Evolutionary conservation across 2,797 vertebrate species (phyloP).

Genomic region (Tauraco hartlaubi): DNA sequence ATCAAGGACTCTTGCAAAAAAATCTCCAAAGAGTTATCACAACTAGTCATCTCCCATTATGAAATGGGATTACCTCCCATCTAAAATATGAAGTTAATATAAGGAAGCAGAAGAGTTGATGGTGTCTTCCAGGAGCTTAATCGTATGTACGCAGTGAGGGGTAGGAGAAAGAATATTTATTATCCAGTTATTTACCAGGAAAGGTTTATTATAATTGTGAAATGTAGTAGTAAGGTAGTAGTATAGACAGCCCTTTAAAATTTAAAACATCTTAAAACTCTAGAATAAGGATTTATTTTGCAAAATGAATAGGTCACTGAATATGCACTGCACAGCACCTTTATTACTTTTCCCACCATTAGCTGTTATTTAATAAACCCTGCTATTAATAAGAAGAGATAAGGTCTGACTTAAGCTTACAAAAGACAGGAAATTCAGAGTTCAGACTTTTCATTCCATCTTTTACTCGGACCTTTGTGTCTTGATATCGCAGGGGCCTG

Average conservation of each 20-base stretch:
- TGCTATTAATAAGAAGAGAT: background rate
- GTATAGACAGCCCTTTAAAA: background rate
- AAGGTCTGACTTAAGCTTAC: conserved; percentile 12
- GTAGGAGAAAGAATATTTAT: background rate
- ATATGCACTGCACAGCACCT: background rate
- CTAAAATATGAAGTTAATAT: background rate
- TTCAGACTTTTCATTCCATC: background rate
- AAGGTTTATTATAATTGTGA: background rate
- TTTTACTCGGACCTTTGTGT: background rate
- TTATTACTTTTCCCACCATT: background rate
- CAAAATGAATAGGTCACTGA: background rate
- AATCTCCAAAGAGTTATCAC: background rate
- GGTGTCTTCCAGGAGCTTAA: background rate
- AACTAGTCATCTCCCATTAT: background rate
- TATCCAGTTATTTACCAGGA: background rate
- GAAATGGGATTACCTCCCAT: background rate
- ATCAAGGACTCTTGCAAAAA: background rate
- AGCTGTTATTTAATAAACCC: conserved; percentile 10
- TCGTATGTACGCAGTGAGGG: fast-evolving
- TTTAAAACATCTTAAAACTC: background rate
- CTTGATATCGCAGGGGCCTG: background rate
- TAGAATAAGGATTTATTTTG: background rate
- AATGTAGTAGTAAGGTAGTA: background rate
- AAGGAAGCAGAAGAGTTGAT: background rate
- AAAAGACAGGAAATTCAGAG: conserved; percentile 10